Evolutionary conservation across 2,888 invertebrate genomes (phyloP), one percentile per base, ranked within the genome.

Genomic region (Caenorhabditis sp.): DNA sequence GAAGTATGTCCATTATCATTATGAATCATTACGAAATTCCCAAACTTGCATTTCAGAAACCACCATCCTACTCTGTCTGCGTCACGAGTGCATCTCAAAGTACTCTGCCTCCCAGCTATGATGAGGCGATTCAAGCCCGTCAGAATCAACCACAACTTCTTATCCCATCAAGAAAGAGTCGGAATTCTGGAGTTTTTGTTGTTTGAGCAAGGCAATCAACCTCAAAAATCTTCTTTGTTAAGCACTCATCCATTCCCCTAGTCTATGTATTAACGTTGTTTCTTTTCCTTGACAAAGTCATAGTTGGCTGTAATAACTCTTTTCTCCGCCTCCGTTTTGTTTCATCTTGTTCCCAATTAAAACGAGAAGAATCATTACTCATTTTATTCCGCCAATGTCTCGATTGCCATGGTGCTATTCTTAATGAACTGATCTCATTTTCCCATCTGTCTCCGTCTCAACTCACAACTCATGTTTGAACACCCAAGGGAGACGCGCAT

Each of bases 61-160:
- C 80, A 15, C 80, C 80, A 40, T 69, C 80, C 2, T 80, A 80
- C 40, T 69, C 69, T 0, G 65, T 70, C n/a, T 80, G 80, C 51
- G 64, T 80, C 2, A 70, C 74, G 0, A 60, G 20, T 53, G 32
- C 80, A 11, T 61, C 67, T 11, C 67, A 71, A 47, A 28, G 55
- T 24, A 50, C 79, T 3, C 53, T 61, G 15, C 80, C 76, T 11
- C 80, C 80, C 9, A 65, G 60, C n/a, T 80, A 80, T 24, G 72
- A 64, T n/a, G 80, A 80, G 64, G 80, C 80, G 18, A 35, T 78
- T 22, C 70, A 65, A 53, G 69, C 78, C 28, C 60, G 67, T 22
- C 55, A 58, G 32, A 74, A 51, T 26, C 50, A 65, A 47, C 24
- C 60, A 13, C 58, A 74, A 28, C 47, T 65, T 22, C 47, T 65